Percentiles rank a stretch among this genome's conserved stretches.
Conservation (phyloP, 1,140 invertebrate species). For the Augochlora pura region DNA sequence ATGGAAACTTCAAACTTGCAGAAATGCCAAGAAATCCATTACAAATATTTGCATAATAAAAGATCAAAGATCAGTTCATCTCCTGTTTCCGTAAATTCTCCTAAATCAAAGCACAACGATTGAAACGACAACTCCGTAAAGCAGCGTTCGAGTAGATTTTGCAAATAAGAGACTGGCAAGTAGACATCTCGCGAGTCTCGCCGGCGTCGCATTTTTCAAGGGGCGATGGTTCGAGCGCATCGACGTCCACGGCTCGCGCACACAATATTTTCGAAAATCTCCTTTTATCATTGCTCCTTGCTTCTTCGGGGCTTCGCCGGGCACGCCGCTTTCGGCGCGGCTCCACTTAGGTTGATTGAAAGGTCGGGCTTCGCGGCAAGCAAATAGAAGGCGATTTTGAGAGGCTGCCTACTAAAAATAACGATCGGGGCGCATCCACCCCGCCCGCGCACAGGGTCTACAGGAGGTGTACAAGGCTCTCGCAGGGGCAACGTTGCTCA, state of each 20-base stretch:
- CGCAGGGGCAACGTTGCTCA: constrained; percentile 37
- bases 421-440: constrained; percentile 17
- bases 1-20: no score
- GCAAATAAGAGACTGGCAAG: no score
- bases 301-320: constrained; percentile 8
- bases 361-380: background rate
- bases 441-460: background rate
- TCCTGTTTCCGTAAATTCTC: no score
- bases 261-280: constrained; percentile 46
- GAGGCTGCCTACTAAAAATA: constrained; percentile 48
- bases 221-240: background rate
- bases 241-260: background rate
- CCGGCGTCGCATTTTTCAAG: background rate
- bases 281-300: constrained; percentile 6
- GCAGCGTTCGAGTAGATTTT: no score
- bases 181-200: no score
- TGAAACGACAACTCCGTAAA: no score
- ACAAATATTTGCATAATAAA: no score
- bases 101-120: no score
- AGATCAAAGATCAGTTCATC: no score
- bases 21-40: no score
- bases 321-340: constrained; percentile 18
- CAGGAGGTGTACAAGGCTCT: background rate
- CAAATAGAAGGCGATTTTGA: constrained; percentile 39
- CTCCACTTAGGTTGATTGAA: constrained; percentile 42